Evolutionary conservation across 2,797 vertebrate genomes (phyloP), one percentile per base, ranked within the genome.

Genomic region (Coracias cyanogaster): DNA sequence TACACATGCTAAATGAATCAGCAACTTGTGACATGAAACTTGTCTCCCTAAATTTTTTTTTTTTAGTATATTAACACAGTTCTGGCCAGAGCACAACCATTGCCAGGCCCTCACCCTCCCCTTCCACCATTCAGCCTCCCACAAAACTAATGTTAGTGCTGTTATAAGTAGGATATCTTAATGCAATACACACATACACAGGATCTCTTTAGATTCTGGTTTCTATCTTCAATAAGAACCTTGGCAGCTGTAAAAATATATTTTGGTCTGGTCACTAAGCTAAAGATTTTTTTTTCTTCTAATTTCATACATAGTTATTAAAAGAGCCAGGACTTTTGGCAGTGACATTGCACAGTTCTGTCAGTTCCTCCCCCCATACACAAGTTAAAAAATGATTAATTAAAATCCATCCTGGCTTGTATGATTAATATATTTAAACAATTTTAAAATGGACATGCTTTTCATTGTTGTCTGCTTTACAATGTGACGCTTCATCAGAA

Each of bases 221-320:
- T 96, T 97, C 77, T 96, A 88, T 94, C 97, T 93, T 86, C 80
- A 96, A 5, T 51, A 80, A 96, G 83, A 88, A 72, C 66, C 76
- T 92, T 96, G 95, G 86, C 95, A 97, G 96, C 93, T 96, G 91
- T 88, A 83, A 96, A 97, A 95, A 95, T 91, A 89, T 72, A 57
- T 93, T 90, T 89, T 58, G 45, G 60, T 93, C 62, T 90, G 70
- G 74, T 89, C 83, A 94, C 86, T 82, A 92, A 92, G 87, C 79
- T 95, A 39, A 96, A 91, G 92, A 76, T 71, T 84, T 86, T 89
- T 89, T 82, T 46, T 60, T 26, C 8, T 21, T 88, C 58, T 90
- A 46, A 94, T 93, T 93, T 96, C 67, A 81, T 91, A 93, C 46
- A 76, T 48, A 80, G 91, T 94, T 79, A 90, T 94, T 90, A 89